Evolutionary conservation across 2,113 vertebrate genomes (phyloP), one percentile per base, ranked within the genome.

Genomic region (Regulus satrapa): DNA sequence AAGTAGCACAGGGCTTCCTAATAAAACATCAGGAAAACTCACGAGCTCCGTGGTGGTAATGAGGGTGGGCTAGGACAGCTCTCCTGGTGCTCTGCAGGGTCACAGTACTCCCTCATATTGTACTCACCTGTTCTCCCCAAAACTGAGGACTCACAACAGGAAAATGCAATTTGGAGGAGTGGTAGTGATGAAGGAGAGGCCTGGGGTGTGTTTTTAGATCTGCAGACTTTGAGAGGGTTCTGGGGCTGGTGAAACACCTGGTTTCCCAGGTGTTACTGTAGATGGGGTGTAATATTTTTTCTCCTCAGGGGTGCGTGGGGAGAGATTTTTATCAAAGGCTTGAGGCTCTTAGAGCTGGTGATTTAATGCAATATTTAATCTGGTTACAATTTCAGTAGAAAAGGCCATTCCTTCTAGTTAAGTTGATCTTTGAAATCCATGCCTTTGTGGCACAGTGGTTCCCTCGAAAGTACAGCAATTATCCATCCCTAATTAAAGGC

Each of bases 101-200:
- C 40, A 6, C 45, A 45, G 26, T 1, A 20, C 66, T 76, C 61
- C 52, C 58, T 55, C 2, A 0, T 2, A 19, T 13, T 10, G 16
- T 13, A 6, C 45, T 80, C 26, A 1, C 24, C 62, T 85, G 62
- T 18, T 66, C 49, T 20, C 14, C 20, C 45, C 12, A 2, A 36
- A 36, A 20, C 31, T 45, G 69, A 82, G 48, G 10, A 2, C 40
- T 48, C 61, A 6, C 26, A 31, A 62, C 74, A 62, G 71, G 49
- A 61, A 12, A 45, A 13, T 34, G 58, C 29, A 14, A 0, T 78
- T 41, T 40, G 78, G 23, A 64, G n/a, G 52, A 34, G 32, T 16
- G n/a, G 12, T 23, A 18, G n/a, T 20, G 67, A 3, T 24, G 68
- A 20, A 46, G 28, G 59, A 54, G 64, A 64, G n/a, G 55, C 61